Conservation (phyloP, 2,113 vertebrate species). For the Chionodraco myersi region DNA sequence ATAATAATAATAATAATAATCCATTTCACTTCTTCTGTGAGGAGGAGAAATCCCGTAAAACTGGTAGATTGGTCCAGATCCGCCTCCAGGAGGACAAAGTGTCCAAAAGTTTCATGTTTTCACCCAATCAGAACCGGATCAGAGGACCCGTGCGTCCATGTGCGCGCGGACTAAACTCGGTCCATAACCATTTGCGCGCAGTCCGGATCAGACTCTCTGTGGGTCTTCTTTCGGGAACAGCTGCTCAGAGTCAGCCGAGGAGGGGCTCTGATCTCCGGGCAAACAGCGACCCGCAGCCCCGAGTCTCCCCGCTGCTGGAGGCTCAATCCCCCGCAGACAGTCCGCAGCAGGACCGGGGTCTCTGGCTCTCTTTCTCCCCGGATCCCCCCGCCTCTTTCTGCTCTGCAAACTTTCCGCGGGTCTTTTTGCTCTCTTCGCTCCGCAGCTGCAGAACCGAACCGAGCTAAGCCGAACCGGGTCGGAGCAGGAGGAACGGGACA, state of each 20-base stretch:
- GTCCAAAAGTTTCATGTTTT: constrained; percentile 54
- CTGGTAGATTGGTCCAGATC: neutral
- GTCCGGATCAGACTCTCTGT: neutral
- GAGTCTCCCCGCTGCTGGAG: constrained; percentile 1
- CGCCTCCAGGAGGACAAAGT: constrained; percentile 14
- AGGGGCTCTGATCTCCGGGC: too few relatives aligned
- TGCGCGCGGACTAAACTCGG: constrained; percentile 21
- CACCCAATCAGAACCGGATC: constrained; percentile 18
- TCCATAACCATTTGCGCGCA: neutral
- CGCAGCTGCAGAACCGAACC: neutral
- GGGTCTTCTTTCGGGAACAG: too few relatives aligned
- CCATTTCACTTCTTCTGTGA: too few relatives aligned
- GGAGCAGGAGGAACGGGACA: constrained; percentile 19
- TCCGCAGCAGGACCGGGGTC: neutral
- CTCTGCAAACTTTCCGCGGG: neutral
- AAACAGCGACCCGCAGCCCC: too few relatives aligned
- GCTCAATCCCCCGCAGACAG: constrained; percentile 7
- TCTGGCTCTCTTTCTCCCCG: neutral
- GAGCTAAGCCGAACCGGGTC: neutral
- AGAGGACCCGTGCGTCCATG: constrained; percentile 25
- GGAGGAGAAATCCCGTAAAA: too few relatives aligned
- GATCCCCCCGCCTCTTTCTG: neutral
- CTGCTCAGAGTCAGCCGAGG: too few relatives aligned
- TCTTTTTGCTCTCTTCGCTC: neutral
- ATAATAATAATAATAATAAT: constrained; percentile 11